Percentiles rank a stretch among this genome's conserved stretches.
Evolutionary conservation across 2,888 invertebrate genomes (phyloP).

Genomic region (Capitulum mitella): DNA sequence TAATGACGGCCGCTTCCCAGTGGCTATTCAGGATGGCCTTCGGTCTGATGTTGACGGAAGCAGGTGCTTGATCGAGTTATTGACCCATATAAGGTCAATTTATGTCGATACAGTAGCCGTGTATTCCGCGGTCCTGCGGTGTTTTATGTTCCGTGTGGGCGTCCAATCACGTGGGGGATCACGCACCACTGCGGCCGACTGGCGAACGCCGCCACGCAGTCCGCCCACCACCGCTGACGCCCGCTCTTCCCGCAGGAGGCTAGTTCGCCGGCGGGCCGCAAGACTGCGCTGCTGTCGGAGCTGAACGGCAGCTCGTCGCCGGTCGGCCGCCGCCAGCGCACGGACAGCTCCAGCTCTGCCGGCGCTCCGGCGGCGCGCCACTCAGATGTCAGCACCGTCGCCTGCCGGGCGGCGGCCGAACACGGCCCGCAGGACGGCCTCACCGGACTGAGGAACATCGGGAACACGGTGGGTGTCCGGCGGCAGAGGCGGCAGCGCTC

Average conservation of each 20-base stretch:
- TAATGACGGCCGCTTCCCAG: too few species aligned
- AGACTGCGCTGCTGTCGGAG: neutral
- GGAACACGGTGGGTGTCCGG: conserved; percentile 33
- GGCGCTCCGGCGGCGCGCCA: neutral
- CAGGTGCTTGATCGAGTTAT: too few species aligned
- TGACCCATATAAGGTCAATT: too few species aligned
- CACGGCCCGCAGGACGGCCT: conserved; percentile 30
- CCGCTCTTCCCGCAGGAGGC: neutral
- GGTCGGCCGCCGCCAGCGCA: neutral
- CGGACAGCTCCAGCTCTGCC: neutral
- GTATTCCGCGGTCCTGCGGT: too few species aligned
- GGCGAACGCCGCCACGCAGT: too few species aligned
- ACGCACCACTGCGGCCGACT: too few species aligned
- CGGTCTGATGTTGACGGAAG: too few species aligned
- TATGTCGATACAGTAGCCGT: too few species aligned
- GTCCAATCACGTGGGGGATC: too few species aligned
- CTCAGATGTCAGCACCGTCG: neutral
- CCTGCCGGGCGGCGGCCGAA: neutral
- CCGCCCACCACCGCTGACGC: too few species aligned
- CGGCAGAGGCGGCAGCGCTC: neutral
- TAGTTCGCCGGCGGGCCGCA: neutral
- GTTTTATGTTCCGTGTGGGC: too few species aligned
- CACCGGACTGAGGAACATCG: conserved; percentile 35
- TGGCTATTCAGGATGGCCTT: too few species aligned
- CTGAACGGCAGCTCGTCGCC: neutral